Base-by-base conservation (phyloP, 1,140 invertebrate species). In the Sinella curviseta region DNA sequence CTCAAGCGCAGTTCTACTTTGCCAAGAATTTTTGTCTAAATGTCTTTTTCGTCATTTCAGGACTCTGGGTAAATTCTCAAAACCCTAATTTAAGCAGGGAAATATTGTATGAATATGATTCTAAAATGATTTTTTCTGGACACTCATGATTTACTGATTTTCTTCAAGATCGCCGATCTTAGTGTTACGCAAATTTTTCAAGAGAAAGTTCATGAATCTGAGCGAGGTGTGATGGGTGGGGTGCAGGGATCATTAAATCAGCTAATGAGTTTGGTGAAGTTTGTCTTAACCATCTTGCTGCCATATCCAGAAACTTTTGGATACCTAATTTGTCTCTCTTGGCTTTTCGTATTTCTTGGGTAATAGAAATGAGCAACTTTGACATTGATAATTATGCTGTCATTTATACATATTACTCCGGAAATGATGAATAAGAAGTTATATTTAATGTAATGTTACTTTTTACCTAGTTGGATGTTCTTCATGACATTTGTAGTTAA, bases 151-250 rank as follows among this genome's bases (percentile, higher is more conserved):
- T 48, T 48, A 48, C 39, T 8, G 17, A 48, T 8, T 70, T 70
- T 70, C 30, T 17, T 60, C 57, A 91, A 90, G 91, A 85, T 90
- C 57, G 86, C 88, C 2, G 91, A 91, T 84, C 83, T 91, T n/a
- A 86, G 87, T 1, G 87, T 91, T 17, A 90, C 88, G 30, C 90
- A 91, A 83, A 85, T 91, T n/a, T 86, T 91, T 82, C 88, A 91
- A 84, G 89, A 91, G 82, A 84, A 84, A 14, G 87, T 91, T 4
- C 82, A 82, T 17, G 90, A 90, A 80, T 82, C 80, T 16, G 85
- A 90, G 77, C 81, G 90, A 31, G 90, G 90, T 8, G 85, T 88
- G 17, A 86, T 91, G 0, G 88, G 88, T 82, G 90, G 90, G 3
- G 89, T 91, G 30, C 90, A 91, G 82, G 87, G 85, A 74, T 89